A percentile compares a stretch with the other conserved stretches of the same genome.
phyloP scores from a whole-genome alignment of 2,797 vertebrate genomes.

The Gymnocypris eckloni region DNA sequence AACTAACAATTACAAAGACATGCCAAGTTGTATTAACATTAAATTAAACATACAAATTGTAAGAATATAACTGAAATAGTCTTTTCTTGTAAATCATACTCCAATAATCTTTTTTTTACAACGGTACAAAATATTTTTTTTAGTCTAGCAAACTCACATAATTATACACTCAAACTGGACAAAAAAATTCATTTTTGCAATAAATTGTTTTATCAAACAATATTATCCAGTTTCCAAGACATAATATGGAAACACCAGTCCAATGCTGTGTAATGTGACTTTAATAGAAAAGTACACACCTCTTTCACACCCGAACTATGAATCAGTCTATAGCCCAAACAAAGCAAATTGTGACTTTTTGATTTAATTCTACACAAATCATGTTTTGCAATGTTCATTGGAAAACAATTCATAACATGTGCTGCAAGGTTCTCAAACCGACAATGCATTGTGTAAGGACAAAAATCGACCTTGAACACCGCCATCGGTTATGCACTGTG shows the following conservation, averaged over 20 bases:
- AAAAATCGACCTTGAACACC: constrained; percentile 27
- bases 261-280: constrained; percentile 5
- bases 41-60: too few relatives aligned
- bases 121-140: too few relatives aligned
- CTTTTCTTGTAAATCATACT: too few relatives aligned
- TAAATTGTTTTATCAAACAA: background rate
- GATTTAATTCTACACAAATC: constrained; percentile 3
- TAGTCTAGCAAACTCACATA: background rate
- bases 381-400: background rate
- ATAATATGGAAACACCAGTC: constrained; percentile 6
- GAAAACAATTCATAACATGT: background rate
- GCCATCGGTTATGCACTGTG: constrained; percentile 8
- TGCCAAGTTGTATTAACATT: background rate
- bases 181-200: background rate
- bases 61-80: too few relatives aligned
- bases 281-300: background rate
- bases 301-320: background rate
- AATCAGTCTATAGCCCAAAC: background rate
- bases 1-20: too few relatives aligned
- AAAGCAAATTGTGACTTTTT: constrained; percentile 1
- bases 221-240: background rate
- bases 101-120: too few relatives aligned
- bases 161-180: background rate
- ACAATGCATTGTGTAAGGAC: constrained; percentile 2
- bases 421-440: background rate